Base-by-base conservation (phyloP, 2,797 vertebrate genomes). In the Amazona finschi region DNA sequence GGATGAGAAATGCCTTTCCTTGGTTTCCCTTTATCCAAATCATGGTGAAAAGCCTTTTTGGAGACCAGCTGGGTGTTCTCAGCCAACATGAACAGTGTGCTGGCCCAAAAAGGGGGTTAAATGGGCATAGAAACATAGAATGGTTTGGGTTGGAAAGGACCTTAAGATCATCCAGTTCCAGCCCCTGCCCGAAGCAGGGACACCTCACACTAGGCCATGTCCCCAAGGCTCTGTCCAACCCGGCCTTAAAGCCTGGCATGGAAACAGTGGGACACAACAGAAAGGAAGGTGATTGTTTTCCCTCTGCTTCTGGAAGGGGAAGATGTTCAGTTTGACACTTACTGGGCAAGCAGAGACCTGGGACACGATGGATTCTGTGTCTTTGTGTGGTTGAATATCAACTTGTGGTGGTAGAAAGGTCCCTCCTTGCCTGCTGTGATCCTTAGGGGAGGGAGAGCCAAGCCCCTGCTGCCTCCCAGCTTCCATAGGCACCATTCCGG, bases 341-440 rank as follows among this genome's bases (percentile, higher is more conserved):
- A 39, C 11, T 2, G 14, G 28, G 49, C 33, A 52, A 66, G 41
- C 14, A 12, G 69, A 69, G 43, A 7, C 69, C 24, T 3, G 7
- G 19, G 77, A 41, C 0, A 1, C 0, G 5, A 15, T 25, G 61
- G 43, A 30, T 83, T 44, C 21, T 4, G 7, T 0, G 2, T 8
- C 3, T 7, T 72, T 67, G 30, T 10, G 69, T 12, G 62, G 67
- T 3, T 6, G 18, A 65, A 39, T 14, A 15, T 13, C 19, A 43
- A 17, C 28, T 12, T 12, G 49, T 1, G 17, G n/a, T 18, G 43
- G 15, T 27, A 12, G 28, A 15, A 87, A 44, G 36, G 69, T 64
- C 31, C 11, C 18, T 80, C 44, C 77, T 71, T n/a, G 39, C 25
- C 41, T 7, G 1, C 61, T 67, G 82, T 38, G 16, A 13, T 25